Percentiles rank a stretch among this genome's conserved stretches.
Conservation (phyloP, 2,113 vertebrate species). For the Anoura caudifer region DNA sequence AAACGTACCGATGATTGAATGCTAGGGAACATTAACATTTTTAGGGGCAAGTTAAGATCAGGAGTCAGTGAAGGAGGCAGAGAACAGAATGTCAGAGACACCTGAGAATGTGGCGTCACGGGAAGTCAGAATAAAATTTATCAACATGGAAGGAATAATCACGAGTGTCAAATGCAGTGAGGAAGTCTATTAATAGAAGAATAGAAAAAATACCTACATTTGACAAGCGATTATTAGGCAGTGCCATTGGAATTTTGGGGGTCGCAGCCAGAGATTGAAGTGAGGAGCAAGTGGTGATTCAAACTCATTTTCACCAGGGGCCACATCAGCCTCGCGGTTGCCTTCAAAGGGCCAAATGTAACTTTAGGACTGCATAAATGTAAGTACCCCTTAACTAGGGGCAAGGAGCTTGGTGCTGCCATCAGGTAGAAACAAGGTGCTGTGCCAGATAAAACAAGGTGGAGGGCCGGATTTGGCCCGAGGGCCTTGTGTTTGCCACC, state of each 20-base stretch:
- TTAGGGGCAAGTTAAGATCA: background rate
- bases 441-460: too few relatives aligned
- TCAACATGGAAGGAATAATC: background rate
- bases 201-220: background rate
- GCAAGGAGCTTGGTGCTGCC: too few relatives aligned
- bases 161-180: background rate
- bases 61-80: background rate
- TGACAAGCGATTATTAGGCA: background rate
- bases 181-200: background rate
- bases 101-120: background rate
- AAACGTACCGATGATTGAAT: background rate
- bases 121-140: background rate
- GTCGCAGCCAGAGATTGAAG: background rate
- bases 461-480: too few relatives aligned
- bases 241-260: background rate
- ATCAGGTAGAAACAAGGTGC: too few relatives aligned
- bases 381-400: too few relatives aligned
- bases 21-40: background rate
- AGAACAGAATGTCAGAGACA: background rate
- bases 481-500: too few relatives aligned
- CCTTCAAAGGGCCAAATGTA: too few relatives aligned
- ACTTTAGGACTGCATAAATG: too few relatives aligned
- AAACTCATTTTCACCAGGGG: too few relatives aligned
- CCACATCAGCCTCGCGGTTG: too few relatives aligned
- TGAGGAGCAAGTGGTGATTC: background rate